These are phyloP conservation scores for Cyclophora albipunctata DNA, from an alignment of 2,888 invertebrate species.

Conservation along the genomic window DNA sequence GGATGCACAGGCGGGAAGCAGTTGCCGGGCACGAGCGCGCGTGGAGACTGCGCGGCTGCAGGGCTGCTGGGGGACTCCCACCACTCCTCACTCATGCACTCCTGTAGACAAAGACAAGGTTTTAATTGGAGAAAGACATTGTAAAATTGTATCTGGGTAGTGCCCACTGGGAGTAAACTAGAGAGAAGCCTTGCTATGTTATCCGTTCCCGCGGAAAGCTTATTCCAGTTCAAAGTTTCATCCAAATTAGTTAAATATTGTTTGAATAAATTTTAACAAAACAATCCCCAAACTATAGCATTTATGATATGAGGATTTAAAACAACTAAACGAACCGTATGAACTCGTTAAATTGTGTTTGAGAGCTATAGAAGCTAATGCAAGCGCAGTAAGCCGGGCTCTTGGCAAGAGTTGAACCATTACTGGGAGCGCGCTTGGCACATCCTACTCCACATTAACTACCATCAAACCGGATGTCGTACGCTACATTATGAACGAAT, in stretches of 20 bases:
- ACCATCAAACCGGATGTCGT: slow-evolving; percentile 67
- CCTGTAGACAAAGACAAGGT: slow-evolving; percentile 19
- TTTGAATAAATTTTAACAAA: neutral
- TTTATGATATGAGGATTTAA: too few species aligned
- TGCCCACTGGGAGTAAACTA: slow-evolving; percentile 4
- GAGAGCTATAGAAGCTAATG: slow-evolving; percentile 42
- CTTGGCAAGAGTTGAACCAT: slow-evolving; percentile 59
- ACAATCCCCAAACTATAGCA: too few species aligned
- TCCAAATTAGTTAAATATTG: too few species aligned
- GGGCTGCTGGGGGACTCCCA: slow-evolving; percentile 62
- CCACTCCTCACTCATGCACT: slow-evolving; percentile 38
- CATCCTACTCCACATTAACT: slow-evolving; percentile 56
- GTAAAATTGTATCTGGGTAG: neutral
- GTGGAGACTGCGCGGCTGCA: slow-evolving; percentile 57
- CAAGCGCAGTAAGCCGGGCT: slow-evolving; percentile 40
- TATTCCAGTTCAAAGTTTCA: too few species aligned
- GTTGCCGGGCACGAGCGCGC: slow-evolving; percentile 49
- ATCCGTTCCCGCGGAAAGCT: too few species aligned
- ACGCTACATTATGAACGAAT: slow-evolving; percentile 62
- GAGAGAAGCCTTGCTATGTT: too few species aligned
- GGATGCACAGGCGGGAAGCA: slow-evolving; percentile 61
- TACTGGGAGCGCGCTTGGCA: slow-evolving; percentile 59
- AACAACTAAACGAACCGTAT: too few species aligned
- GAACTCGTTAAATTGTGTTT: too few species aligned
- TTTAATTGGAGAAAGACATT: neutral